Evolutionary conservation across 2,888 invertebrate genomes (phyloP), one percentile per base, ranked within the genome.

Genomic region (Limenitis camilla): DNA sequence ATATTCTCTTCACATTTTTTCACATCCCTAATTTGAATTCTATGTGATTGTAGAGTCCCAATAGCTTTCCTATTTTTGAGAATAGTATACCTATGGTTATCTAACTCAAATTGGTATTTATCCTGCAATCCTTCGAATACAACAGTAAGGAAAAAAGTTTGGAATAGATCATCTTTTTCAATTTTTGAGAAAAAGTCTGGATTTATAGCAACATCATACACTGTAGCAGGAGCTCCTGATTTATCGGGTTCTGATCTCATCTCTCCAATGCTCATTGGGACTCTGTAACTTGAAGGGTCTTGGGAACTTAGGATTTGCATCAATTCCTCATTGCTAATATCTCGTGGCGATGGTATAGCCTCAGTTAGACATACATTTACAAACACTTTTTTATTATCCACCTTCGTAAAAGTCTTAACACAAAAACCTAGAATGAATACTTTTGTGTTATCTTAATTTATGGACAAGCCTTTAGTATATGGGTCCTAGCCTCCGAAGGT

Each of bases 181-280:
- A 95, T 91, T 88, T 95, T 96, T 31, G 89, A 85, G 67, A 93
- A 92, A 68, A 96, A 97, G 1, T 83, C 80, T 3, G 94, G 90
- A 77, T 95, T 93, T 32, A 97, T 90, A 3, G 95, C 94, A 30
- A 97, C 91, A 76, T 97, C 97, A 71, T 93, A 95, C 0, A 91
- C 94, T 53, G 91, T 90, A 35, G 93, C 93, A 0, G 91, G 90
- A 27, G 89, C 85, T 31, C 94, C 94, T 47, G 91, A 89, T 74
- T 95, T 96, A 72, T 96, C 96, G 27, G 85, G 78, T 68, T 95
- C 96, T 5, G 89, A 89, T 62, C 93, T 92, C 5, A 94, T 91
- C 69, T 93, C 93, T 0, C 96, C 96, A 59, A 97, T 93, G 73
- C 96, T 96, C 94, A 97, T 94, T 0, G 97, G 97, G 40, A 97